Evolutionary conservation across 2,888 invertebrate genomes (phyloP), one percentile per base, ranked within the genome.

Genomic region (Liopterus haemorrhoidalis): DNA sequence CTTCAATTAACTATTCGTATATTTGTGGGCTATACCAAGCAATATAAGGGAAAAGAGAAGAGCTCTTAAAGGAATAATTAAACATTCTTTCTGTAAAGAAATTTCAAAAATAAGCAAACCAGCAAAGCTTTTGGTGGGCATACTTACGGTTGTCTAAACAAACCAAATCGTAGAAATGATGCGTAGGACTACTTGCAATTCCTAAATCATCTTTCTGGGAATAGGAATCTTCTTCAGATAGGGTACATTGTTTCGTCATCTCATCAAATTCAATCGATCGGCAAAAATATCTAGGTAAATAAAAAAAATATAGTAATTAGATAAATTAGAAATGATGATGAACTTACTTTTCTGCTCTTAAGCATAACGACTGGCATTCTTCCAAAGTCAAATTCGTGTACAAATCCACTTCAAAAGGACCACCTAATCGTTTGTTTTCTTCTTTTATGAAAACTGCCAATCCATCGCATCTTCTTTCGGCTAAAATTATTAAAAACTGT

Each of bases 211-310:
- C 88, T 61, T 88, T 87, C 64, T 89, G 88, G 0, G 89, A 90
- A 27, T 87, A 81, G 0, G 90, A 90, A 63, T 92, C 91, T 68
- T 92, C 92, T 67, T 91, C 91, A 1, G 89, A 90, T 28, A 92
- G 73, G n/a, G 88, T 84, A 59, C 92, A 92, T 58, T 85, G 83
- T 42, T 84, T 80, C 2, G 85, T 85, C 73, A 85, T 83, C 54
- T 88, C 88, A 59, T 92, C 90, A 61, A 86, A 91, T 63, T 90
- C 89, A 31, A 92, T 83, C 2, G 91, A 90, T 20, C 91, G 82
- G 61, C 91, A 91, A 59, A 89, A 88, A 64, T 86, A 82, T 62
- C 82, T 82, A 55, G 20, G 58, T 64, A 47, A 41, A 25, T 11
- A 36, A 25, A 18, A 14, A 16, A 22, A 15, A 20, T 16, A 5